These are phyloP conservation scores for Sinodicranocentrus sp. DNA, from an alignment of 2,888 invertebrate genomes.

Conservation along the genomic window DNA sequence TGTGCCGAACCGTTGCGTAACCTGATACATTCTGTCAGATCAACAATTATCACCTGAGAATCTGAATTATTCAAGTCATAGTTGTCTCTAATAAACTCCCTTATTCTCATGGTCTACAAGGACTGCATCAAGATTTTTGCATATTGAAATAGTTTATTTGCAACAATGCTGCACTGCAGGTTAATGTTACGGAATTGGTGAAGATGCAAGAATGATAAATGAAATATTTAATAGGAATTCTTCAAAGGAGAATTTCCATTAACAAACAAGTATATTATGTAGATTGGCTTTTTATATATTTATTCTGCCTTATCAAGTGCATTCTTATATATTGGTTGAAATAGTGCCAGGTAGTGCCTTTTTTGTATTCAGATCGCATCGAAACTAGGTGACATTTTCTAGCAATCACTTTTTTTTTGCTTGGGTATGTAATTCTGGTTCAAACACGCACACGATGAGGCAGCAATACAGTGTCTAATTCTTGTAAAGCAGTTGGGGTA, in stretches of 20 bases:
- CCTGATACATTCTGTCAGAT: conserved; percentile 47
- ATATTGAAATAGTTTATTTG: no score
- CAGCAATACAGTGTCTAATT: not conserved
- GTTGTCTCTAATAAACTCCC: conserved; percentile 42
- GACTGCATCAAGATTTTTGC: no score
- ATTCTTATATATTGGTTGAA: conserved; percentile 26
- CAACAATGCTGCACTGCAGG: no score
- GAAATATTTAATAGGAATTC: not conserved
- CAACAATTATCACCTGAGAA: conserved; percentile 41
- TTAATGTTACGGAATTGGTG: no score
- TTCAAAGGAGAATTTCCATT: conserved; percentile 12
- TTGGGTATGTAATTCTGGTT: not conserved
- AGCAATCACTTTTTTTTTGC: conserved; percentile 13
- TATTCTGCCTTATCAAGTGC: not conserved
- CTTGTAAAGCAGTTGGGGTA: no score
- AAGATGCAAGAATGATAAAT: conserved; percentile 2
- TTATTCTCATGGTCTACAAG: not conserved
- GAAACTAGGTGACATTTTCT: conserved; percentile 61
- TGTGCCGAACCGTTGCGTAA: conserved; percentile 52
- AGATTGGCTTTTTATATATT: not conserved
- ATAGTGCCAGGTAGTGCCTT: conserved; percentile 55
- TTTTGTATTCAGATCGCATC: conserved; percentile 56
- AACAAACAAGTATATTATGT: not conserved
- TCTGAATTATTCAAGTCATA: conserved; percentile 58
- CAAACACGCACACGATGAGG: not conserved